These are phyloP conservation scores for Octodon degus DNA, from an alignment of 2,113 vertebrate genomes.

Conservation along the genomic window DNA sequence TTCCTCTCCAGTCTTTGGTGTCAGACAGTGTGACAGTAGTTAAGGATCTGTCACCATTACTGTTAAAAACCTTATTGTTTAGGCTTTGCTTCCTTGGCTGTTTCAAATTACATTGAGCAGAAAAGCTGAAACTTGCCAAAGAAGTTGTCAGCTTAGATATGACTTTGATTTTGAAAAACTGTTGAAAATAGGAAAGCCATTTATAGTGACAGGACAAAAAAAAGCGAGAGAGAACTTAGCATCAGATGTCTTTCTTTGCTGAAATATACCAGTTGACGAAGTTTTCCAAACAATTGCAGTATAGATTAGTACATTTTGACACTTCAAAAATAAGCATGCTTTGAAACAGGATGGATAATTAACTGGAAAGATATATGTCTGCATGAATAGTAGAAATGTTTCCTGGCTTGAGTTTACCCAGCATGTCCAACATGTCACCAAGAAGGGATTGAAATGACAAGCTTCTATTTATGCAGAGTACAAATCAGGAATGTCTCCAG, in stretches of 20 bases:
- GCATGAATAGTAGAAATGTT: constrained; percentile 53
- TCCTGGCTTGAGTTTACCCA: constrained; percentile 59
- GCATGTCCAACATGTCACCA: constrained; percentile 65
- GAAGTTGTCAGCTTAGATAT: constrained; percentile 77
- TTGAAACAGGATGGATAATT: constrained; percentile 73
- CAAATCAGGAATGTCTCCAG: constrained; percentile 56
- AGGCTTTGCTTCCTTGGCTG: constrained; percentile 74
- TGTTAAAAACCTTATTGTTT: constrained; percentile 77
- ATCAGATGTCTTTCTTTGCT: constrained; percentile 68
- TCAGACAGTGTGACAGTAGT: constrained; percentile 73
- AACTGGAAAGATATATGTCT: constrained; percentile 70
- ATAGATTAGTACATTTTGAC: constrained; percentile 76
- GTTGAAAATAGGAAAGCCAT: constrained; percentile 77
- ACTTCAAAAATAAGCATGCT: constrained; percentile 73
- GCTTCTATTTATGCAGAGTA: constrained; percentile 59
- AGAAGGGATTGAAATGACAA: constrained; percentile 32
- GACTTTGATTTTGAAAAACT: constrained; percentile 79
- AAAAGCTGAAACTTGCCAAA: constrained; percentile 79
- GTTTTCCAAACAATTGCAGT: constrained; percentile 73
- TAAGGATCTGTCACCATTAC: constrained; percentile 76
- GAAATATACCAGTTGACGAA: constrained; percentile 63
- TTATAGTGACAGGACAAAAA: constrained; percentile 71
- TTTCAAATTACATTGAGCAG: constrained; percentile 77
- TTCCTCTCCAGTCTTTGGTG: constrained; percentile 64
- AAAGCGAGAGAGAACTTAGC: constrained; percentile 45